phyloP scores from a whole-genome alignment of 92 coral and sea anemone genomes.

The Heliopora coerulea region DNA sequence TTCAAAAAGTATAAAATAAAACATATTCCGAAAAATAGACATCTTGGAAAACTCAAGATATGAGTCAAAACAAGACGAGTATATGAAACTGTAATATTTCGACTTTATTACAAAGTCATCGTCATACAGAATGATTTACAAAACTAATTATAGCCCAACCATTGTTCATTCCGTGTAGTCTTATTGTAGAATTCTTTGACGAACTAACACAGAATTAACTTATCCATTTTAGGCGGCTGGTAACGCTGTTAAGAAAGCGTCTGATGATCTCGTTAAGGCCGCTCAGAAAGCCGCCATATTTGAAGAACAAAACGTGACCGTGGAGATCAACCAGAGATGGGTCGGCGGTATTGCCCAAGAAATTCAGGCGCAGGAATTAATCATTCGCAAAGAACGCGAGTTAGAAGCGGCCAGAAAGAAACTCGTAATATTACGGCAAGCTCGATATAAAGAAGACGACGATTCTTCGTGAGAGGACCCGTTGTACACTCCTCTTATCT shows the following conservation, averaged over 20 bases:
- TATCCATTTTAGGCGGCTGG: conserved; percentile 75
- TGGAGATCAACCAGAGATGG: conserved; percentile 91
- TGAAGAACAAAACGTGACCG: conserved; percentile 97
- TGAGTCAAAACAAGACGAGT: too few species aligned
- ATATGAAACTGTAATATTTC: too few species aligned
- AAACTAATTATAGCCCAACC: too few species aligned
- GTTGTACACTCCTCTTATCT: background rate
- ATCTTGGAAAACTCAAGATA: too few species aligned
- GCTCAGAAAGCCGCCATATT: conserved; percentile 96
- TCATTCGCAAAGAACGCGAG: conserved; percentile 91
- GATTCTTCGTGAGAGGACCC: conserved; percentile 22
- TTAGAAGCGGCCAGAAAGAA: conserved; percentile 77
- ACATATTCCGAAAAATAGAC: too few species aligned
- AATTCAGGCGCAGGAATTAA: conserved; percentile 90
- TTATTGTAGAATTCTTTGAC: too few species aligned
- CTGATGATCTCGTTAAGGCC: conserved; percentile 92
- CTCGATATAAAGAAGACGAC: conserved; percentile 88
- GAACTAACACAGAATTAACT: too few species aligned
- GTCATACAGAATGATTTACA: too few species aligned
- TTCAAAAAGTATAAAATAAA: too few species aligned
- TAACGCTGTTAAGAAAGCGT: conserved; percentile 93
- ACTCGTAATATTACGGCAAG: conserved; percentile 83
- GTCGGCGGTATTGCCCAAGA: conserved; percentile 98
- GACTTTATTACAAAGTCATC: too few species aligned
- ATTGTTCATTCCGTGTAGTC: too few species aligned